Evolutionary conservation across 2,888 invertebrate species (phyloP), one percentile per base, ranked within the genome.

Genomic region (Bombylius major): DNA sequence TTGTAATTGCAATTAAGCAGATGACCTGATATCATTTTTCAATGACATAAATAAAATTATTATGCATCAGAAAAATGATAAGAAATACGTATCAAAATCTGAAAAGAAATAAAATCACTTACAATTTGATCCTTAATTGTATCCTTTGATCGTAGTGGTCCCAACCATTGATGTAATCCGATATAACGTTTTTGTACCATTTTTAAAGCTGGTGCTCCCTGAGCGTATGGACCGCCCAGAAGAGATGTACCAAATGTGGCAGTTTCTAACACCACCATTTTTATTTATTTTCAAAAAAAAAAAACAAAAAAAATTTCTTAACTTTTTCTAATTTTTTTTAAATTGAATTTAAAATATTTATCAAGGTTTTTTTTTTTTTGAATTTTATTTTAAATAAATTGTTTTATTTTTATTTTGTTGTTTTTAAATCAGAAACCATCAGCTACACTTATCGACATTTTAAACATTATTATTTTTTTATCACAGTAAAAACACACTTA

Each of bases 101-200:
- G 3, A 23, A 23, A n/a, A n/a, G n/a, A n/a, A 23, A 23, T 23
- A 23, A 23, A 23, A 23, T 23, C 23, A 78, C 80, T 80, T 82
- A 86, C 86, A 76, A 86, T 82, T 82, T 86, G 85, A 70, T 84
- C 80, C 77, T 86, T 86, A 69, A 86, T 79, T 23, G 23, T 23
- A 78, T 89, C 88, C 80, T 89, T 89, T 70, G 81, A 78, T 63
- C 87, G 82, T 68, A 85, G 80, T 64, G 91, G 91, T 70, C 89
- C 87, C 70, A 91, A 79, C 89, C 89, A 90, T 76, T 89, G 89
- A 76, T 92, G 92, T 72, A 91, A 81, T 78, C 88, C 89, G 74
- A 91, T 88, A 76, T 87, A 91, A 69, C 91, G 81, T 79, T 91
- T 91, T 69, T 89, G 89, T 76, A 91, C 81, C 80, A 91, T 85